phyloP scores from a whole-genome alignment of 1,140 invertebrate species.

The Galendromus occidentalis region DNA sequence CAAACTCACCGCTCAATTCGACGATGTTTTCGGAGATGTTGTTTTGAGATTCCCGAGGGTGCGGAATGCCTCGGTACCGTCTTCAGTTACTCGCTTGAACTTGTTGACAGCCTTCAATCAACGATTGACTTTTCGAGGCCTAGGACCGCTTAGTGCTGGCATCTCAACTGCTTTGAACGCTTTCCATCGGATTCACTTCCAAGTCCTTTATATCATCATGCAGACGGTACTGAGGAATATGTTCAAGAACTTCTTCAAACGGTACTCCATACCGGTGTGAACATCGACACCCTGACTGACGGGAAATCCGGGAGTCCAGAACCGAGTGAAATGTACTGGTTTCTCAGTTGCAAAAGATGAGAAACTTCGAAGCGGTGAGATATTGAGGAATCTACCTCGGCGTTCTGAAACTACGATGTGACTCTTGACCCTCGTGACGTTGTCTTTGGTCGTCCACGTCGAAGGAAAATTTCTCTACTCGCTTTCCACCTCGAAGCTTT shows the following conservation, averaged over 20 bases:
- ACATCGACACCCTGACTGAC: no score
- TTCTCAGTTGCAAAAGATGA: no score
- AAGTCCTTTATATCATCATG: not conserved
- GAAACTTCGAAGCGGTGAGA: no score
- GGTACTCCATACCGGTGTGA: not conserved
- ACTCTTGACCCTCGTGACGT: no score
- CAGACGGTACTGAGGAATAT: not conserved
- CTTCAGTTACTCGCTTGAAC: not conserved
- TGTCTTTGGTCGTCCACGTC: no score
- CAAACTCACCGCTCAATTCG: not conserved
- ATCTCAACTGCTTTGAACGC: not conserved
- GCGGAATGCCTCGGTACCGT: not conserved
- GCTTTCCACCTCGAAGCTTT: no score
- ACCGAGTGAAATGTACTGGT: no score
- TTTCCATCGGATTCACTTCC: not conserved
- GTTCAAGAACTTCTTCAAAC: not conserved
- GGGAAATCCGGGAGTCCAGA: no score
- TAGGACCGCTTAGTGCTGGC: not conserved
- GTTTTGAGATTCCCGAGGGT: not conserved
- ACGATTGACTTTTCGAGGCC: not conserved
- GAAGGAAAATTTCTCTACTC: no score
- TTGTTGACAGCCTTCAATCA: conserved; percentile 3
- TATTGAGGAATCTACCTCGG: no score
- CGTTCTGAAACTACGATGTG: no score
- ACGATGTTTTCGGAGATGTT: not conserved